Evolutionary conservation across 2,888 invertebrate species (phyloP).

Genomic region (Monochamus alternatus): DNA sequence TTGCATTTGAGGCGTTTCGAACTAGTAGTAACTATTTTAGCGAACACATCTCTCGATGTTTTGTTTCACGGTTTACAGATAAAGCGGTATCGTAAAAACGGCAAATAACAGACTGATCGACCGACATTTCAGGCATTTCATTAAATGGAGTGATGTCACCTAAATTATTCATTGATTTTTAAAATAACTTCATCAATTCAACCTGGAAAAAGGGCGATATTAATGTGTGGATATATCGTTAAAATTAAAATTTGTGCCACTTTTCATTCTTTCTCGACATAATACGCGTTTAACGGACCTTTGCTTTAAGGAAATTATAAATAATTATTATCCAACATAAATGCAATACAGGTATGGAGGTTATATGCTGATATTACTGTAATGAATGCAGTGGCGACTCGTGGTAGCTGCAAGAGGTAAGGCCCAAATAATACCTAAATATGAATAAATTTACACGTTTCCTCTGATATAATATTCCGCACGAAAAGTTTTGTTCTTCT

Average conservation of each 20-base stretch:
- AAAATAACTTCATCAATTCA: constrained; percentile 6
- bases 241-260: not conserved
- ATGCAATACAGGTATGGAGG: too few species aligned
- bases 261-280: not conserved
- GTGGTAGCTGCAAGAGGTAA: too few species aligned
- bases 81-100: constrained; percentile 8
- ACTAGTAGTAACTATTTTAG: constrained; percentile 4
- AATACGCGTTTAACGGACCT: too few species aligned
- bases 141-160: not conserved
- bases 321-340: too few species aligned
- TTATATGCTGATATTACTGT: too few species aligned
- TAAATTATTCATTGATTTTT: constrained; percentile 10
- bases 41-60: constrained; percentile 14
- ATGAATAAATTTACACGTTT: too few species aligned
- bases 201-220: not conserved
- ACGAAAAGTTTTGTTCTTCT: too few species aligned
- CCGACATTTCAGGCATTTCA: constrained; percentile 3
- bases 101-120: constrained; percentile 10
- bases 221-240: not conserved
- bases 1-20: not conserved
- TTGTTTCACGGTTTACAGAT: constrained; percentile 13
- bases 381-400: too few species aligned
- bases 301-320: too few species aligned
- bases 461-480: too few species aligned
- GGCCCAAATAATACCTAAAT: too few species aligned